A percentile compares a stretch with the other conserved stretches of the same genome.
Evolutionary conservation across 2,888 invertebrate species (phyloP).

Genomic region (Lobophora halterata): DNA sequence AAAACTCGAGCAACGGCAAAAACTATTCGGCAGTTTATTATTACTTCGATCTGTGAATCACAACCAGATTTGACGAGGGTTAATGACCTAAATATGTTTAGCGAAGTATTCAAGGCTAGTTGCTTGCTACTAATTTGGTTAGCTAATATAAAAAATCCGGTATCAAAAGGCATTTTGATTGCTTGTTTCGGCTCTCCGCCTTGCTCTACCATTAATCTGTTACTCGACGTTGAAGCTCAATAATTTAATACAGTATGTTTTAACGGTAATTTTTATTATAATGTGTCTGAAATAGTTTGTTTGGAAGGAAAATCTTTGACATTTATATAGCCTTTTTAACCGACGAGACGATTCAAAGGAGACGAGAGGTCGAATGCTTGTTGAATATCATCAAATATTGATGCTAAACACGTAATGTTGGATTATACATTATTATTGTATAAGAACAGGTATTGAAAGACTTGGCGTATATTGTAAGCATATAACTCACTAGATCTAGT

Average conservation of each 20-base stretch:
- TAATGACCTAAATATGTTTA: conserved; percentile 78
- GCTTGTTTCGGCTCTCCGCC: too few species aligned
- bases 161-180: conserved; percentile 54
- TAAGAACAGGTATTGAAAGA: background rate
- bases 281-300: conserved; percentile 32
- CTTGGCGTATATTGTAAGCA: background rate
- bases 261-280: conserved; percentile 72
- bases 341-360: conserved; percentile 12
- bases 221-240: conserved; percentile 42
- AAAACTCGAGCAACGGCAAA: conserved; percentile 71
- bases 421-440: conserved; percentile 13
- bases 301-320: conserved; percentile 9
- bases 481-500: background rate
- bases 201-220: too few species aligned
- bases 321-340: conserved; percentile 3
- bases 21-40: conserved; percentile 75
- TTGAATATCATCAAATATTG: conserved; percentile 37
- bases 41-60: conserved; percentile 79
- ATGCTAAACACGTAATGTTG: conserved; percentile 16
- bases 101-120: conserved; percentile 75
- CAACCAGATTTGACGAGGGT: conserved; percentile 78
- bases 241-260: conserved; percentile 49
- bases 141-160: conserved; percentile 65
- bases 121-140: conserved; percentile 59
- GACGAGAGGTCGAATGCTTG: conserved; percentile 35